Percentiles rank a stretch among this genome's conserved stretches.
Conservation (phyloP, 2,113 vertebrate genomes). For the Passer montanus region DNA sequence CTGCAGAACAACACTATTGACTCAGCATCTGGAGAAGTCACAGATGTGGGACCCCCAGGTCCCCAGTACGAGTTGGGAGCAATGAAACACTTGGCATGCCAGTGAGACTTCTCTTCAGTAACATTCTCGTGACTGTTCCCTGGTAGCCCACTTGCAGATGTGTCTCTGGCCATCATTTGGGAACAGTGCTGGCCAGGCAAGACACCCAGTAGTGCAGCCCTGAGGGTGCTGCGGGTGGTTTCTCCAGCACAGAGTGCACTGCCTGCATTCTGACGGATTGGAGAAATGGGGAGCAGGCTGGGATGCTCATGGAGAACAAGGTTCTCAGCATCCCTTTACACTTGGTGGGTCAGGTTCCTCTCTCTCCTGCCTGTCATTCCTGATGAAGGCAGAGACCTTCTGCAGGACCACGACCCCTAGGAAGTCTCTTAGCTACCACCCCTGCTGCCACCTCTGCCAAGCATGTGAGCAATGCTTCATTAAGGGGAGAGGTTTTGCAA, state of each 20-base stretch:
- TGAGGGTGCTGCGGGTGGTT: neutral
- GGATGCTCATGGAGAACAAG: neutral
- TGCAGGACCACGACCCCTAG: neutral
- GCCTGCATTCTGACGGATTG: rapidly evolving
- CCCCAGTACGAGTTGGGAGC: rapidly evolving
- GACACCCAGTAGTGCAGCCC: neutral
- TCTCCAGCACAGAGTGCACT: neutral
- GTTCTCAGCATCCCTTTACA: neutral
- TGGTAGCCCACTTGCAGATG: neutral
- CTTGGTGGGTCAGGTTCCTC: neutral
- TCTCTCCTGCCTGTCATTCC: neutral
- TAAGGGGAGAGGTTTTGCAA: neutral
- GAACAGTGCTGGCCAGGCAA: rapidly evolving
- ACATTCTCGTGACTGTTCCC: neutral
- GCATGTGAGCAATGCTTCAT: neutral
- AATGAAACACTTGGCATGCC: neutral
- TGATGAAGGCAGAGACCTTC: neutral
- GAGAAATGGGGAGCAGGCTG: neutral
- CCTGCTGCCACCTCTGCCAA: neutral
- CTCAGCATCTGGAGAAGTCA: neutral
- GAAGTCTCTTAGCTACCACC: neutral
- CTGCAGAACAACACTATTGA: neutral
- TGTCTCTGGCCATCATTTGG: neutral
- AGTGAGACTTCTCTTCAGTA: neutral
- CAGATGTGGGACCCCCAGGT: too few species aligned